Base-by-base conservation (phyloP, 2,797 vertebrate genomes). In the Sebastes wilsoni region DNA sequence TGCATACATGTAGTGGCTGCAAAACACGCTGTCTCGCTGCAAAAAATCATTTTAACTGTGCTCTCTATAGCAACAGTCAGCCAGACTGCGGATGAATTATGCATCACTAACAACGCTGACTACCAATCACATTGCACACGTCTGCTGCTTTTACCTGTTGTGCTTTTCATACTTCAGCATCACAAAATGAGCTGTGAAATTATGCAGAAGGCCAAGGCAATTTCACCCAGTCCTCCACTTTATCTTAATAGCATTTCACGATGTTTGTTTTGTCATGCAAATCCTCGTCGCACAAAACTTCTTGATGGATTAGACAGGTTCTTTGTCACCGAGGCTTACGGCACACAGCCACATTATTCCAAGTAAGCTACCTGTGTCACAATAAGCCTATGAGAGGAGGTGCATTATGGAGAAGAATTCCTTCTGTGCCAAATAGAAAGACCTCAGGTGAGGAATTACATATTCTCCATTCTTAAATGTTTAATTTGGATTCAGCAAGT, bases 181-280 rank as follows among this genome's bases (percentile, higher is more conserved):
- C 82, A 77, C 23, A 58, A 78, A 78, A 83, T 77, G 59, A 80
- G 65, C 66, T 87, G 84, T 42, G 83, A 83, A 84, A 90, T 84
- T 67, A 88, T 87, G 70, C 83, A 49, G 23, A n/a, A 61, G 71
- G 58, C 67, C 30, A 20, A 61, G 54, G 67, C 30, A 60, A 28
- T 69, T 83, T 75, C 28, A 67, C 72, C 80, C 69, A 61, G 69
- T 59, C 82, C 38, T 64, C 30, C 46, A 42, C 8, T 81, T 83
- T 32, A 58, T 81, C 68, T 56, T 77, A 52, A 81, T 69, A 79
- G 60, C 72, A 56, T 82, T 82, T 81, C 80, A 74, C 27, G 0
- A 67, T 59, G 56, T 81, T 83, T 85, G 72, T 83, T 83, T 90
- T 88, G 74, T 87, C 67, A 77, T 83, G 74, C 75, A 87, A 90